These are phyloP conservation scores for Rhadina sibilatrix DNA, from an alignment of 2,113 vertebrate species.

Conservation along the genomic window DNA sequence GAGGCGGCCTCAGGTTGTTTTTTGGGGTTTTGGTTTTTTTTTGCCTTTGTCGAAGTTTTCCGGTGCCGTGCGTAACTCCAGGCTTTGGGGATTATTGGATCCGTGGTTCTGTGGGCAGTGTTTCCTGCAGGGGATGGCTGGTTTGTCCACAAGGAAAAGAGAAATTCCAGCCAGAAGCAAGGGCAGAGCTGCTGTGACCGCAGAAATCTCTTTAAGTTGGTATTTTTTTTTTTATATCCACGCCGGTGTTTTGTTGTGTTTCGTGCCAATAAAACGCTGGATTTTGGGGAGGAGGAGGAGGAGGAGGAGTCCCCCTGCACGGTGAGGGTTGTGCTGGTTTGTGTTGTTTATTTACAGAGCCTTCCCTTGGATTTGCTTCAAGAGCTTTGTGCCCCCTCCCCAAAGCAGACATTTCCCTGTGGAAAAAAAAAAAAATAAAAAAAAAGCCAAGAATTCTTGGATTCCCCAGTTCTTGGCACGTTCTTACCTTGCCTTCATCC, in stretches of 20 bases:
- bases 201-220: neutral
- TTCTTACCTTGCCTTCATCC: neutral
- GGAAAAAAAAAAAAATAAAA: neutral
- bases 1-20: neutral
- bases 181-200: neutral
- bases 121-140: fast-evolving
- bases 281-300: neutral
- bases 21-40: no score
- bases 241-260: neutral
- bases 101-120: fast-evolving
- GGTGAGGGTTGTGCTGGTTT: neutral
- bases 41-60: neutral
- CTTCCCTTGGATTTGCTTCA: neutral
- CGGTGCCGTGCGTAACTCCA: fast-evolving
- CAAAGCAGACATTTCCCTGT: neutral
- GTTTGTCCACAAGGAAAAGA: neutral
- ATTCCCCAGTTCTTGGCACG: neutral
- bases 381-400: neutral
- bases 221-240: neutral
- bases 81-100: neutral
- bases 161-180: neutral
- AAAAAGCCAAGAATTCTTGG: neutral
- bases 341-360: neutral
- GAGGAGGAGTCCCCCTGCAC: neutral
- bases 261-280: neutral